A percentile compares a stretch with the other conserved stretches of the same genome.
Conservation (phyloP, 2,113 vertebrate genomes). For the Thermophis baileyi region DNA sequence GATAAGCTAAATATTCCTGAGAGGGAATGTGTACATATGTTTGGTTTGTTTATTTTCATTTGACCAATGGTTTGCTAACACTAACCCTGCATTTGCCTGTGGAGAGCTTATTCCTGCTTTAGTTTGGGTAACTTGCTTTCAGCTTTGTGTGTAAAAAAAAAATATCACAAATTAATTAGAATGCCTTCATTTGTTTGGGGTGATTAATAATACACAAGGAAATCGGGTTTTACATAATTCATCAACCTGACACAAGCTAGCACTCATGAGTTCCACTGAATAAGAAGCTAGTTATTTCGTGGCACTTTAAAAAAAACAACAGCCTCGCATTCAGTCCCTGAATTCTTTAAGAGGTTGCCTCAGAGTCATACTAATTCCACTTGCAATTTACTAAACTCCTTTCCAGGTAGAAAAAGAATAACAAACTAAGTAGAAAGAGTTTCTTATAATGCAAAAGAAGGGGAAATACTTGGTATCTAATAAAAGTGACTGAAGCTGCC, state of each 20-base stretch:
- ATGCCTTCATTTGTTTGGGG: slow-evolving; percentile 67
- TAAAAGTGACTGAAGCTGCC: neutral
- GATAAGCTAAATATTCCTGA: neutral
- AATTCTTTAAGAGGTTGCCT: slow-evolving; percentile 35
- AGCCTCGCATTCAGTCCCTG: slow-evolving; percentile 38
- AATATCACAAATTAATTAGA: slow-evolving; percentile 74
- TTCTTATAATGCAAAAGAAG: neutral
- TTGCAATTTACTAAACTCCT: slow-evolving; percentile 37
- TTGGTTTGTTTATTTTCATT: slow-evolving; percentile 26
- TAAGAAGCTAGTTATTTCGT: slow-evolving; percentile 50
- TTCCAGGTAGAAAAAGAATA: slow-evolving; percentile 14
- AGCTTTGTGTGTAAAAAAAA: slow-evolving; percentile 66
- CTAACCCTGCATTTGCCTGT: slow-evolving; percentile 30
- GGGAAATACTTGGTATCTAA: neutral
- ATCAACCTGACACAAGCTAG: slow-evolving; percentile 67
- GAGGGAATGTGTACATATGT: neutral
- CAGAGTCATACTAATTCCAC: slow-evolving; percentile 30
- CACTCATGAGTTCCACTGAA: slow-evolving; percentile 49
- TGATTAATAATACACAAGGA: slow-evolving; percentile 75
- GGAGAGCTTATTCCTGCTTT: slow-evolving; percentile 44
- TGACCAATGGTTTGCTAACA: slow-evolving; percentile 50
- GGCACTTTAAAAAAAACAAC: slow-evolving; percentile 63
- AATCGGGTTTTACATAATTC: slow-evolving; percentile 73
- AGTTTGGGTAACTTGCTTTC: slow-evolving; percentile 60
- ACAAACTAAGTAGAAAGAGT: neutral